A percentile compares a stretch with the other conserved stretches of the same genome.
Conservation (phyloP, 2,113 vertebrate genomes). For the Tragelaphus strepsiceros region DNA sequence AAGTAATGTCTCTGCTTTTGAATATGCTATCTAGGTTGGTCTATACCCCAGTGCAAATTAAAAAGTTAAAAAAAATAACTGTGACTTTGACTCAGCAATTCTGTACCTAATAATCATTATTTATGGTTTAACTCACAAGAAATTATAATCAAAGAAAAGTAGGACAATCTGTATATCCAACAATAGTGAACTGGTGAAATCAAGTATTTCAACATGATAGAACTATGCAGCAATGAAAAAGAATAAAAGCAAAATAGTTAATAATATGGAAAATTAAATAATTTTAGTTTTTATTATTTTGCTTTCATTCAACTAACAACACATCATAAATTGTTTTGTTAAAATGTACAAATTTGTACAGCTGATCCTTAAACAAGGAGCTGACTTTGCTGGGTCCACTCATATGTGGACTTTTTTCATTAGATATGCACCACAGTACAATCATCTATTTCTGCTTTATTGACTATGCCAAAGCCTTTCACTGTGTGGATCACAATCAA, state of each 20-base stretch:
- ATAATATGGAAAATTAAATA: background rate
- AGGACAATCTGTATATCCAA: background rate
- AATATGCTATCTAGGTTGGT: too few relatives aligned
- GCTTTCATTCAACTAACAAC: background rate
- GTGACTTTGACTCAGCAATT: background rate
- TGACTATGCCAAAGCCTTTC: too few relatives aligned
- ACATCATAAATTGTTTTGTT: background rate
- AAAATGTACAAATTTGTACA: conserved; percentile 1
- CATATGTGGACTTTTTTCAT: background rate
- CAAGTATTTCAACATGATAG: conserved; percentile 6
- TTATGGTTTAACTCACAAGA: background rate
- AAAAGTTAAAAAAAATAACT: background rate
- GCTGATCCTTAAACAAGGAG: background rate
- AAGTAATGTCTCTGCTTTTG: too few relatives aligned
- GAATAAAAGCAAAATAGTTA: background rate
- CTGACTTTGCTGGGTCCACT: background rate
- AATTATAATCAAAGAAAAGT: background rate
- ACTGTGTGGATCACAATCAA: too few relatives aligned
- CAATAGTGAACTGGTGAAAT: background rate
- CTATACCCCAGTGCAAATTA: background rate
- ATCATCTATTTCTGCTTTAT: too few relatives aligned
- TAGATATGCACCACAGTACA: background rate
- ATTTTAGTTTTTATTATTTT: background rate
- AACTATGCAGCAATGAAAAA: background rate
- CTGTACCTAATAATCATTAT: background rate